Base-by-base conservation (phyloP, 2,797 vertebrate species). In the Cichlasoma orientale region DNA sequence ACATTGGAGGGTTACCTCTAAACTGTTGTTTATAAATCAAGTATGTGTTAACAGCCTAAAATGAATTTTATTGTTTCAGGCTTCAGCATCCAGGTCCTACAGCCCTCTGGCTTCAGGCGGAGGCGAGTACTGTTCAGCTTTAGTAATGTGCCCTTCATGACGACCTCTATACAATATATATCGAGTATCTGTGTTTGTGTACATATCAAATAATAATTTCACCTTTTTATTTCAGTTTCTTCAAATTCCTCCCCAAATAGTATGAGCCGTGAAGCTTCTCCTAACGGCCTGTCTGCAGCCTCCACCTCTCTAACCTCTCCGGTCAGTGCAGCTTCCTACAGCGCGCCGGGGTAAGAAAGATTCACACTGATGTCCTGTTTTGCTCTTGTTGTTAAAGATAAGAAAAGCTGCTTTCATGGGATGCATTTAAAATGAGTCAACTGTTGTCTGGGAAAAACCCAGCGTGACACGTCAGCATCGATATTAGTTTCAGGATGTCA, bases 241-340 rank as follows among this genome's bases (percentile, higher is more conserved):
- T 97, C 97, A 54, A 98, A 96, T 76, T 98, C 98, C 75, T 98
- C 98, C 80, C 97, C 98, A 4, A 97, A 96, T 90, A 97, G 95
- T 75, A 91, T 93, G 70, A 97, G 97, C 89, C 96, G 97, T 44
- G 97, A 97, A 81, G 96, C 96, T 0, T 98, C 98, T 53, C 98
- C 98, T n/a, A 94, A 95, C 88, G 79, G 94, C 9, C 93, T 97
- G 56, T 95, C 96, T 33, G 92, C 96, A 7, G 86, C 92, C 86
- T 94, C 95, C 36, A 92, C 94, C 78, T 94, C 97, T 9, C 88
- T 96, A 87, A 88, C 96, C 57, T 94, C 97, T 90, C 97, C 97
- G 84, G 94, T 95, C 92, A 96, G 96, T 91, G 97, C 97, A 87
- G 78, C 80, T 1, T 93, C 95, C 76, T 98, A 98, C 94, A 96